Base-by-base conservation (phyloP, 2,888 invertebrate genomes). In the Megamerina dolium region DNA sequence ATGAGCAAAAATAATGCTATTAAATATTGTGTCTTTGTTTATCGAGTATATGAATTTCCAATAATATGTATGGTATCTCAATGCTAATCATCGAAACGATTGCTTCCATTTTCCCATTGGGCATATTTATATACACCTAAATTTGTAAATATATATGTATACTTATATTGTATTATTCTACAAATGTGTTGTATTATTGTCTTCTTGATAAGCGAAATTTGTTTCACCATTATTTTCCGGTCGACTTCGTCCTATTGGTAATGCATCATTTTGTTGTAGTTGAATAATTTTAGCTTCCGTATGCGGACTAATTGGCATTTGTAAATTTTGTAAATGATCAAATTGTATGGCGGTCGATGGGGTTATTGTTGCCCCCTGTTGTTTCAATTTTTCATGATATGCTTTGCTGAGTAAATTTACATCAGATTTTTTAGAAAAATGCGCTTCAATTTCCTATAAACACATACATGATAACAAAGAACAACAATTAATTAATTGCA, bases 361-460 rank as follows among this genome's bases (percentile, higher is more conserved):
- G n/a, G n/a, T n/a, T n/a, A n/a, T n/a, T n/a, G n/a, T n/a, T n/a
- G 13, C 34, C 32, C 36, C 50, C 35, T 19, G 48, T 29, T 33
- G 43, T 45, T 31, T 51, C 49, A 20, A 51, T 18, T 35, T 44
- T 36, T 49, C 52, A 38, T 46, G 50, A 32, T 48, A 45, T 16
- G 58, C 47, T 37, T 60, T 62, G 35, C 51, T 55, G 5, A 65
- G 37, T 13, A 65, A 53, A 54, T 63, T 65, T 39, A 55, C 39
- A 6, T 57, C 52, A 1, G 66, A 59, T 41, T 68, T 67, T 38
- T 68, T 68, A 2, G 68, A 68, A 45, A 68, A 68, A 36, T 63
- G 66, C 0, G 63, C 61, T 37, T 68, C 68, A 17, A 68, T 68
- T 64, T 68, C 68, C 67, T 68, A 37, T 9, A 37, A 50, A 42